A percentile compares a stretch with the other conserved stretches of the same genome.
These are phyloP conservation scores for Aplochiton taeniatus DNA, from an alignment of 2,797 vertebrate genomes.

Conservation along the genomic window DNA sequence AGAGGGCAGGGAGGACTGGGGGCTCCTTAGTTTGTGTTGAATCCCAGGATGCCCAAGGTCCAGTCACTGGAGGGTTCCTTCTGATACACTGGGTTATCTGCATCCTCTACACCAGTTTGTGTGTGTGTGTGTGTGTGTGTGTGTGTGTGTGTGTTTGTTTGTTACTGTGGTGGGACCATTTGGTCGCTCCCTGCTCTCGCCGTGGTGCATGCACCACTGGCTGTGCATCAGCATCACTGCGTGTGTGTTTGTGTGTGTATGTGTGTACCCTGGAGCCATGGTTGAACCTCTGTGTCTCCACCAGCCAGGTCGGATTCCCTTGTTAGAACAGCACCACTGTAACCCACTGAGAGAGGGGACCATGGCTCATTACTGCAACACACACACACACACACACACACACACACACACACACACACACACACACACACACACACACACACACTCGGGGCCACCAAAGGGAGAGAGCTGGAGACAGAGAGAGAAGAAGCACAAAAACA, in stretches of 20 bases:
- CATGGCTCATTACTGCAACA: slow-evolving; percentile 32
- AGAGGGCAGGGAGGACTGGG: too few relatives aligned
- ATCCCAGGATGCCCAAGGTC: too few relatives aligned
- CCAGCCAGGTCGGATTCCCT: slow-evolving; percentile 71
- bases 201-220: too few relatives aligned
- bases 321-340: slow-evolving; percentile 67
- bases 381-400: slow-evolving; percentile 18
- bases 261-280: slow-evolving; percentile 47
- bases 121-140: too few relatives aligned
- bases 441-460: slow-evolving; percentile 42
- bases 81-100: too few relatives aligned
- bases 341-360: slow-evolving; percentile 56
- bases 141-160: too few relatives aligned
- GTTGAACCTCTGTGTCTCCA: slow-evolving; percentile 70
- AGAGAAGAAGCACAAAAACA: slow-evolving; percentile 70
- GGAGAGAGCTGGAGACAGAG: slow-evolving; percentile 45
- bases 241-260: not conserved
- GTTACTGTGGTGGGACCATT: too few relatives aligned
- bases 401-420: slow-evolving; percentile 31
- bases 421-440: slow-evolving; percentile 26
- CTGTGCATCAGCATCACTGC: too few relatives aligned
- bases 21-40: too few relatives aligned
- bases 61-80: too few relatives aligned
- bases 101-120: too few relatives aligned
- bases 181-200: too few relatives aligned